phyloP scores from a whole-genome alignment of 2,113 vertebrate genomes.

The Alligator mississippiensis region DNA sequence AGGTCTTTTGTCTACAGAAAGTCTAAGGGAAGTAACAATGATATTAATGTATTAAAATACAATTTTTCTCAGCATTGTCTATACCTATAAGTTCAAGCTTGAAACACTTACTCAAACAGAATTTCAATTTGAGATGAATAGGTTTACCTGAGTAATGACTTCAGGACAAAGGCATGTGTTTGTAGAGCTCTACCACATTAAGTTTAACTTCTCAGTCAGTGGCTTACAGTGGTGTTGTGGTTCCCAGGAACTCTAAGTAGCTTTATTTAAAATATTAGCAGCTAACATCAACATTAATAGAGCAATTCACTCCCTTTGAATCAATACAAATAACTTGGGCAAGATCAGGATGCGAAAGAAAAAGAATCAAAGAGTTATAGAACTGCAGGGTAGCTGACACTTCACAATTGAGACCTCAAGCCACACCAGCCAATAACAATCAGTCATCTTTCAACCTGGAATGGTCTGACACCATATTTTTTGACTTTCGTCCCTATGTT shows the following conservation, averaged over 20 bases:
- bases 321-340: background rate
- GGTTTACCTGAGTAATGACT: background rate
- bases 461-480: slow-evolving; percentile 15
- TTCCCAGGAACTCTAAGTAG: slow-evolving; percentile 2
- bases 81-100: too few relatives aligned
- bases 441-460: slow-evolving; percentile 3
- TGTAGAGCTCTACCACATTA: background rate
- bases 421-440: slow-evolving; percentile 22
- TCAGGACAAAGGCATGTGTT: background rate
- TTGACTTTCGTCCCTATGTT: slow-evolving; percentile 4
- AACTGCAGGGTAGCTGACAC: background rate
- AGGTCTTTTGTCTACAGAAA: background rate
- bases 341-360: slow-evolving; percentile 36
- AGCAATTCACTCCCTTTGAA: slow-evolving; percentile 41
- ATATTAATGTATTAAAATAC: background rate
- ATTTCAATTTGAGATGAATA: background rate
- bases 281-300: slow-evolving; percentile 28
- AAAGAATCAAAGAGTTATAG: background rate
- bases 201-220: slow-evolving; percentile 22
- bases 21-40: background rate
- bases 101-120: background rate
- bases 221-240: slow-evolving; percentile 17
- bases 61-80: too few relatives aligned
- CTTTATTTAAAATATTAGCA: slow-evolving; percentile 49
- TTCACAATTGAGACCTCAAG: slow-evolving; percentile 19